phyloP scores from a whole-genome alignment of 2,797 vertebrate species.

The Malacoraja senta region DNA sequence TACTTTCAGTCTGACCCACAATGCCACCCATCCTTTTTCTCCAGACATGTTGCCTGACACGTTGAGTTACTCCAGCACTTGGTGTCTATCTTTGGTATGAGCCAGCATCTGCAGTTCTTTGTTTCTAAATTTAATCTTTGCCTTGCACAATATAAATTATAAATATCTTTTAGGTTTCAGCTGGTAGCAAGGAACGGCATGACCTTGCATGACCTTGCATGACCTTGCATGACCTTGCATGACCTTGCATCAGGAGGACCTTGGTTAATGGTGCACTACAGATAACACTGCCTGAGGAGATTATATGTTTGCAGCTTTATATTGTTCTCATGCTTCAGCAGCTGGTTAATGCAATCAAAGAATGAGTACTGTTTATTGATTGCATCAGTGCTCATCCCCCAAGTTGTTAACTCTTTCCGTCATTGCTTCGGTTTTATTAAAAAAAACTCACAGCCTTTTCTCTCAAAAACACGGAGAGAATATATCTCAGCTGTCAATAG shows the following conservation, averaged over 20 bases:
- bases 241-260: not conserved
- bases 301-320: not conserved
- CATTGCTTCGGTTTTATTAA: not conserved
- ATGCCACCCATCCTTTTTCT: too few species aligned
- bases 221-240: not conserved
- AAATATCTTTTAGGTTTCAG: constrained; percentile 10
- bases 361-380: not conserved
- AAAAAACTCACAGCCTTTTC: not conserved
- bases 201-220: not conserved
- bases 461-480: not conserved
- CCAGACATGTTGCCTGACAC: too few species aligned
- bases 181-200: not conserved
- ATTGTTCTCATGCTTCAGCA: not conserved
- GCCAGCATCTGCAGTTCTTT: too few species aligned
- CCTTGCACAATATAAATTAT: not conserved
- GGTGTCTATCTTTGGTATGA: too few species aligned
- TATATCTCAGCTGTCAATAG: not conserved
- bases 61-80: too few species aligned
- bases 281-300: not conserved
- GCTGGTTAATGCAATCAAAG: not conserved
- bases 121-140: not conserved
- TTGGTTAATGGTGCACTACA: not conserved
- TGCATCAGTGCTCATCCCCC: not conserved
- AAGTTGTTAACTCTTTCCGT: not conserved
- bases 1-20: too few species aligned